Base-by-base conservation (phyloP, 2,113 vertebrate species). In the Hippotragus niger region DNA sequence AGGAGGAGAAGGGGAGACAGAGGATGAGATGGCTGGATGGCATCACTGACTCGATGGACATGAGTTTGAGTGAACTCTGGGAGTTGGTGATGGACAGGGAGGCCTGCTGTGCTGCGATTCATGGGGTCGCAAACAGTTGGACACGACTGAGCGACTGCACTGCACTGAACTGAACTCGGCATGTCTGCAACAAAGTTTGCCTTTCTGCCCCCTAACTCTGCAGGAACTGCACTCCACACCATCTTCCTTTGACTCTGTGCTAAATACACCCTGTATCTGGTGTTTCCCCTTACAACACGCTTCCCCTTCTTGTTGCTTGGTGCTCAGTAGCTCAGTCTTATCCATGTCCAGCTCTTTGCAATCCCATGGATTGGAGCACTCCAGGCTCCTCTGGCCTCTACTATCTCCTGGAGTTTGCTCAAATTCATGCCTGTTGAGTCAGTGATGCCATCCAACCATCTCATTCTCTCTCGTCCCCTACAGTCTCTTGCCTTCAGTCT, bases 21-120 rank as follows among this genome's bases (percentile, higher is more conserved):
- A 60, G 58, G 58, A 31, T 31, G 58, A 60, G 58, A 60, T 60
- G 58, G 58, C 58, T 60, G 58, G 58, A 60, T 60, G 58, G 58
- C 58, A 31, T 60, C 29, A 60, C 58, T 0, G 13, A 60, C 58
- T 60, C 1, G 1, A 60, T 60, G 58, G 27, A 60, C 6, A 1
- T 60, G 27, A 31, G 58, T 60, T 0, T 60, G 58, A 31, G 12
- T 60, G 27, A 60, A 15, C 58, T 31, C 58, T 0, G 5, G 58
- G 58, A 31, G 13, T 7, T 31, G 58, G 27, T 60, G 58, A 60
- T 60, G 5, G 29, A 60, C 58, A 31, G 58, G 29, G 29, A 62
- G 6, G 13, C 58, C 13, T 62, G 58, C 13, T 0, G 0, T 62
- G 13, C 58, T 62, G 13, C 6, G 2, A 62, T 14, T 62, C 58